phyloP scores from a whole-genome alignment of 1,140 invertebrate genomes.

The Drosophila saltans region DNA sequence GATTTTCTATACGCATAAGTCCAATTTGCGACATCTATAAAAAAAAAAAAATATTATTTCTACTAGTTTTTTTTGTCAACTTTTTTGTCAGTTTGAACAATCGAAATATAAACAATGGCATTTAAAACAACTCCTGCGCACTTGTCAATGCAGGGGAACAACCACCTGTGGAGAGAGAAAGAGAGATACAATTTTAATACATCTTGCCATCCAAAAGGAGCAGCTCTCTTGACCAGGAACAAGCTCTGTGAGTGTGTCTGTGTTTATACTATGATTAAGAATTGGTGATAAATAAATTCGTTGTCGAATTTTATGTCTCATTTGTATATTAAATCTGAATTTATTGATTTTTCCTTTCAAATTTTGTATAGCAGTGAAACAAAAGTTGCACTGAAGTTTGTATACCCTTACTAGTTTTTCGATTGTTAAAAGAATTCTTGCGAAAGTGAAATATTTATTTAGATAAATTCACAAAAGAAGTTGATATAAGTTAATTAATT shows the following conservation, averaged over 20 bases:
- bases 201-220: neutral
- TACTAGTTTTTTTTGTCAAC: constrained; percentile 45
- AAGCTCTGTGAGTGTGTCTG: neutral
- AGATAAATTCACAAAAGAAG: too few species aligned
- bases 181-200: neutral
- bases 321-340: neutral
- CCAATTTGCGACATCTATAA: neutral
- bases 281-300: constrained; percentile 10
- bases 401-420: too few species aligned
- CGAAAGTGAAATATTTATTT: too few species aligned
- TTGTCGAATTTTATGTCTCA: neutral
- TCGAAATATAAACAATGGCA: constrained; percentile 72
- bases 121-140: constrained; percentile 36
- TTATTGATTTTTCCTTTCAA: neutral
- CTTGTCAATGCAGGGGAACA: constrained; percentile 7
- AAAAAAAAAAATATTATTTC: constrained; percentile 37
- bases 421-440: too few species aligned
- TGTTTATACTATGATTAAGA: constrained; percentile 2
- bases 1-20: constrained; percentile 55
- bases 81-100: constrained; percentile 60
- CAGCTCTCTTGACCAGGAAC: neutral
- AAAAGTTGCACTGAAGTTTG: neutral
- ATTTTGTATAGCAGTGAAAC: neutral
- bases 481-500: too few species aligned
- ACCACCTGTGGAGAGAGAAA: constrained; percentile 28